phyloP scores from a whole-genome alignment of 2,888 invertebrate genomes.

The Melinaea marsaeus region DNA sequence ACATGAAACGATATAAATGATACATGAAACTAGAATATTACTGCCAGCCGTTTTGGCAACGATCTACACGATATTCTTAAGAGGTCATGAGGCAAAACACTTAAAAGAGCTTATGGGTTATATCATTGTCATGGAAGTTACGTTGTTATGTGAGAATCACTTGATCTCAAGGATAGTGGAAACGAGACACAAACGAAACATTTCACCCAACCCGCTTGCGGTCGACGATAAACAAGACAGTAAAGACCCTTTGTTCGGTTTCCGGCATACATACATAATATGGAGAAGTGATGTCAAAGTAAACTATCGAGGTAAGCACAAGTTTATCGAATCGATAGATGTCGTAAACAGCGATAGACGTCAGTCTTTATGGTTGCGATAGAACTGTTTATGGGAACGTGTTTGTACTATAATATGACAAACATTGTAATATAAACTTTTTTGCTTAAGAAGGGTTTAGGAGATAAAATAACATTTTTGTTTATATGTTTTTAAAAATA shows the following conservation, averaged over 20 bases:
- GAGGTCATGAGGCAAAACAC: constrained; percentile 13
- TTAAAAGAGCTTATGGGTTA: constrained; percentile 8
- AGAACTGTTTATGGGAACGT: constrained; percentile 29
- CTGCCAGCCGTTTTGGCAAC: constrained; percentile 2
- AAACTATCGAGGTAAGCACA: constrained; percentile 30
- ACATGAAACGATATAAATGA: neutral
- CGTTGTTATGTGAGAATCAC: constrained; percentile 10
- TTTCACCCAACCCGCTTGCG: constrained; percentile 48
- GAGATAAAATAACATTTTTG: constrained; percentile 3
- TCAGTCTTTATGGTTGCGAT: constrained; percentile 31
- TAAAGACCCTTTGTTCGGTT: constrained; percentile 54
- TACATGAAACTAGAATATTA: neutral
- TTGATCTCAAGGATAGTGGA: constrained; percentile 18
- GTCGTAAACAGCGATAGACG: constrained; percentile 31
- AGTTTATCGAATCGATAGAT: constrained; percentile 35
- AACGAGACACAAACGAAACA: constrained; percentile 35
- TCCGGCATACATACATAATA: constrained; percentile 49
- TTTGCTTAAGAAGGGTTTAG: constrained; percentile 5
- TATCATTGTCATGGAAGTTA: constrained; percentile 15
- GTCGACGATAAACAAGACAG: constrained; percentile 53
- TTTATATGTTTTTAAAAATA: constrained; percentile 1
- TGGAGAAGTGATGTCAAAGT: constrained; percentile 39
- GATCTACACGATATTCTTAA: neutral
- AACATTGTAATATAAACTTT: constrained; percentile 22
- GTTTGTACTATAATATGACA: constrained; percentile 20